These are phyloP conservation scores for Halichoeres trimaculatus DNA, from an alignment of 2,113 vertebrate genomes.

Conservation along the genomic window DNA sequence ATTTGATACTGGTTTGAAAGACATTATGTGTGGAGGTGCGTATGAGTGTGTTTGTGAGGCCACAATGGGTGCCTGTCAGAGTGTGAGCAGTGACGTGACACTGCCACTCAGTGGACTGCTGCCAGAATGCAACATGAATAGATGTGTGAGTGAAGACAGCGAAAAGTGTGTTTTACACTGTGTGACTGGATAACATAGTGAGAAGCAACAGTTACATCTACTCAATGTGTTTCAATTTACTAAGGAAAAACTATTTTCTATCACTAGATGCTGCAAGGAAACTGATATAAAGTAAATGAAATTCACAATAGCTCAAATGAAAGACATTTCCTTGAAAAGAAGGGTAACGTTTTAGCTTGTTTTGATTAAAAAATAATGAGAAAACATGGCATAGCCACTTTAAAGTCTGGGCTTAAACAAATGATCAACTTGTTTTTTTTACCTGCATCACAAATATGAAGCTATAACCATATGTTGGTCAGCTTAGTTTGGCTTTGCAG, in stretches of 20 bases:
- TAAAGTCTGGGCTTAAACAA: too few species aligned
- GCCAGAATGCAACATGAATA: constrained; percentile 63
- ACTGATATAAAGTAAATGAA: neutral
- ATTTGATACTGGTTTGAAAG: constrained; percentile 13
- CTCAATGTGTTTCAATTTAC: constrained; percentile 20
- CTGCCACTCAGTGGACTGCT: constrained; percentile 78
- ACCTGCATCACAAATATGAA: too few species aligned
- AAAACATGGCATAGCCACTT: too few species aligned
- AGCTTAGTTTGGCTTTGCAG: too few species aligned
- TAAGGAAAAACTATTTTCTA: constrained; percentile 1
- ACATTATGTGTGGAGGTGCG: constrained; percentile 6
- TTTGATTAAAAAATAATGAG: too few species aligned
- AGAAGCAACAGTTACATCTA: constrained; percentile 33
- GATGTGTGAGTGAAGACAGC: neutral
- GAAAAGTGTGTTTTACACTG: neutral
- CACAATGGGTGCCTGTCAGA: neutral
- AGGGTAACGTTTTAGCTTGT: too few species aligned
- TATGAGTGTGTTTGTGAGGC: constrained; percentile 18
- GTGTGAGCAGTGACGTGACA: constrained; percentile 61
- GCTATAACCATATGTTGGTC: too few species aligned
- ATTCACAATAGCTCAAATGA: too few species aligned
- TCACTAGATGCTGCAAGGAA: neutral
- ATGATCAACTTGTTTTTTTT: too few species aligned
- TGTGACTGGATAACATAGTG: constrained; percentile 2
- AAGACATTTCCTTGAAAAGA: too few species aligned